Evolutionary conservation across 2,797 vertebrate genomes (phyloP).

Genomic region (Myotis pilosus): DNA sequence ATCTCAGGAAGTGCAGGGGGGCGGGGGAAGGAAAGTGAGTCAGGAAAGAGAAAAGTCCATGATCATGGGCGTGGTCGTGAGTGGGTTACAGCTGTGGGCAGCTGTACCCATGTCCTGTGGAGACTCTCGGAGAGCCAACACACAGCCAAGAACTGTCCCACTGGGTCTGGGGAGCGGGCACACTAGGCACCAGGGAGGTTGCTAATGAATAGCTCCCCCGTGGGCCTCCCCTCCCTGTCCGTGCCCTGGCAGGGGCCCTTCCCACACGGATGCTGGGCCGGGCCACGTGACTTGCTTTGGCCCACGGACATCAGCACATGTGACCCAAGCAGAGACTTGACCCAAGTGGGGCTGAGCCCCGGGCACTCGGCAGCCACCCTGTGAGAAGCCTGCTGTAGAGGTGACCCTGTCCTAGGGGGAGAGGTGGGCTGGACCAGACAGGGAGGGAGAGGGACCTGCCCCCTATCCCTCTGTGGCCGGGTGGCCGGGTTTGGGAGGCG

Average conservation of each 20-base stretch:
- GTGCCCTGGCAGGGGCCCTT: fast-evolving
- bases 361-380: fast-evolving
- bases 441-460: neutral
- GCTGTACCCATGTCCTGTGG: neutral
- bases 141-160: fast-evolving
- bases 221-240: neutral
- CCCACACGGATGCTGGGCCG: neutral
- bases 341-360: neutral
- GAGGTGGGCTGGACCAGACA: fast-evolving
- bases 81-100: neutral
- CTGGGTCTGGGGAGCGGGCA: fast-evolving
- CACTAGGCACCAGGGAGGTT: fast-evolving
- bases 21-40: too few species aligned
- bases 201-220: neutral
- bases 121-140: neutral
- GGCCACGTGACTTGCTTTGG: neutral
- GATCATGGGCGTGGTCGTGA: neutral
- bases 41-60: neutral
- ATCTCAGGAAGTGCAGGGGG: neutral
- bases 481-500: neutral
- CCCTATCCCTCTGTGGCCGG: fast-evolving
- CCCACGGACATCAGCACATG: neutral
- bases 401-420: neutral
- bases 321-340: neutral
- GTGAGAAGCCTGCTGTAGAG: neutral